Evolutionary conservation across 2,113 vertebrate genomes (phyloP).

Genomic region (Cottus gobio): DNA sequence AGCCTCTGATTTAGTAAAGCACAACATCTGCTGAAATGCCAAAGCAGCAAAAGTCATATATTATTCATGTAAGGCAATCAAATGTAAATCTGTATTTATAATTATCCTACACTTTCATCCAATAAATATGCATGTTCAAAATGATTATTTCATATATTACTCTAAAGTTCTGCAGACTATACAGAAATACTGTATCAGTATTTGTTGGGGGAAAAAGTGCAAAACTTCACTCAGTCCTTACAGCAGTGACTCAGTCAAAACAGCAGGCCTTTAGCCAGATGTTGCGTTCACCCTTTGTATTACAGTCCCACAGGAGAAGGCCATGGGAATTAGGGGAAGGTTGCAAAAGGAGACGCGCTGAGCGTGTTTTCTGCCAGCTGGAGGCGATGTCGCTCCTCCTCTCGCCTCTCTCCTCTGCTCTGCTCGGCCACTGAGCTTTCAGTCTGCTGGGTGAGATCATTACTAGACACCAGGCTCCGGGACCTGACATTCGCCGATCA

Average conservation of each 20-base stretch:
- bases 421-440: conserved; percentile 58
- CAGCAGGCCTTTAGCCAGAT: conserved; percentile 44
- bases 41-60: too few relatives aligned
- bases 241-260: conserved; percentile 45
- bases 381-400: conserved; percentile 81
- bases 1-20: background rate
- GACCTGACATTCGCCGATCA: conserved; percentile 81
- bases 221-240: conserved; percentile 4
- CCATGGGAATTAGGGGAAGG: conserved; percentile 44
- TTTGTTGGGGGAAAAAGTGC: background rate
- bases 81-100: background rate
- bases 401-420: conserved; percentile 39
- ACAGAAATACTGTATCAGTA: background rate
- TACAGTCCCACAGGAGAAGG: conserved; percentile 41
- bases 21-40: background rate
- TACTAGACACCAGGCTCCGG: conserved; percentile 82
- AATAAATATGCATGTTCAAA: background rate
- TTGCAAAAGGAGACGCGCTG: conserved; percentile 38
- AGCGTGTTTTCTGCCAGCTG: conserved; percentile 65
- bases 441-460: conserved; percentile 84
- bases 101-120: background rate
- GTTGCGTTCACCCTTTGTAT: conserved; percentile 36
- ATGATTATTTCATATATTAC: background rate
- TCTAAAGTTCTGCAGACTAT: background rate
- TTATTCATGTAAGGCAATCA: background rate